Percentiles rank a stretch among this genome's conserved stretches.
Conservation (phyloP, 2,113 vertebrate genomes). For the Perca schrenkii region DNA sequence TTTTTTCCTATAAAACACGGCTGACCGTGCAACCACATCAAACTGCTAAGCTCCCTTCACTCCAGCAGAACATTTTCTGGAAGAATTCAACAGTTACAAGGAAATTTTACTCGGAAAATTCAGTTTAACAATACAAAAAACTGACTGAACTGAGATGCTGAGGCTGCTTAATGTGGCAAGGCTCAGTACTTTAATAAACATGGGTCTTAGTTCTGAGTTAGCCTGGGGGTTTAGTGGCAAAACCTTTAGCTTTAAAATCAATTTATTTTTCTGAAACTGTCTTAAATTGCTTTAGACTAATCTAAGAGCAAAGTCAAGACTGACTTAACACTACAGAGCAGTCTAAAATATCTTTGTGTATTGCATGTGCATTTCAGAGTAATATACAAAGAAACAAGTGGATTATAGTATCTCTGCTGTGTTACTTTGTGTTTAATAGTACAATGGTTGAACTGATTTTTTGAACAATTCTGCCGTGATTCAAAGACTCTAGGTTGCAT, state of each 20-base stretch:
- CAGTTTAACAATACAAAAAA: background rate
- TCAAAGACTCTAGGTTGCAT: background rate
- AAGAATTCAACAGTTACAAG: background rate
- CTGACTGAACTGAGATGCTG: background rate
- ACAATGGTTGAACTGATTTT: constrained; percentile 18
- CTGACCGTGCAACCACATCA: too few species aligned
- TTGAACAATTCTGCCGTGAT: background rate
- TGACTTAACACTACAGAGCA: background rate
- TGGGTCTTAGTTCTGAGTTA: background rate
- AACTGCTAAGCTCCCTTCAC: too few species aligned
- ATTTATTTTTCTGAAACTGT: too few species aligned
- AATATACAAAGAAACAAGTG: background rate
- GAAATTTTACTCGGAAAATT: background rate
- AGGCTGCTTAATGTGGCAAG: background rate
- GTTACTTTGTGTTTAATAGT: background rate
- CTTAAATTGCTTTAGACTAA: background rate
- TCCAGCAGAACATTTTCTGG: background rate
- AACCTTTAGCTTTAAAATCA: too few species aligned
- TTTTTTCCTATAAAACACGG: too few species aligned
- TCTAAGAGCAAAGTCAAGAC: background rate
- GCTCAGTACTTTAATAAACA: background rate
- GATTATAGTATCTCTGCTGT: background rate
- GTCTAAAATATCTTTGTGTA: background rate
- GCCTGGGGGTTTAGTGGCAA: background rate
- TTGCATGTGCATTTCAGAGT: constrained; percentile 11